phyloP scores from a whole-genome alignment of 2,113 vertebrate species.

The Turdus rufiventris region DNA sequence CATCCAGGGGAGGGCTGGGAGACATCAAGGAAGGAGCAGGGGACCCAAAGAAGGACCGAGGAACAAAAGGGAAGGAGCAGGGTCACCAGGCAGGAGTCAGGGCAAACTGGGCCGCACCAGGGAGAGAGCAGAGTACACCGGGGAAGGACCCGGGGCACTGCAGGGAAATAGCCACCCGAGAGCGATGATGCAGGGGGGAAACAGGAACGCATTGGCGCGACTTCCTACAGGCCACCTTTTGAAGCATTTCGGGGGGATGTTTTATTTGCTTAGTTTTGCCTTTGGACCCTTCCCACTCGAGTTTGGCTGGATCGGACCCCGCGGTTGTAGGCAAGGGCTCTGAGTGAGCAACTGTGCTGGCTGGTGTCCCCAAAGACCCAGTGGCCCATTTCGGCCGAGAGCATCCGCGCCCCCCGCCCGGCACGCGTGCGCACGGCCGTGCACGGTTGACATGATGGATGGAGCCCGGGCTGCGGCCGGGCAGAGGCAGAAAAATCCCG shows the following conservation, averaged over 20 bases:
- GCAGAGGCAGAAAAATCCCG: constrained; percentile 63
- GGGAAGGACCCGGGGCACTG: neutral
- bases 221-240: neutral
- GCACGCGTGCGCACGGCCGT: constrained; percentile 30
- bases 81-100: neutral
- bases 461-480: constrained; percentile 58
- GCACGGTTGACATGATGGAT: constrained; percentile 74
- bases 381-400: neutral
- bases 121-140: neutral
- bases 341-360: neutral
- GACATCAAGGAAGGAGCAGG: neutral
- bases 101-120: neutral
- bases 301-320: neutral
- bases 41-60: neutral
- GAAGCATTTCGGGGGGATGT: neutral
- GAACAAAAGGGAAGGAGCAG: neutral
- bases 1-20: neutral
- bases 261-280: neutral
- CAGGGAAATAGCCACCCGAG: neutral
- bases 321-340: neutral
- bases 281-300: neutral
- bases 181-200: neutral
- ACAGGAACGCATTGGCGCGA: neutral
- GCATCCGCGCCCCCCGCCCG: neutral
- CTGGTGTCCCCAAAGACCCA: neutral